A percentile compares a stretch with the other conserved stretches of the same genome.
These are phyloP conservation scores for Drosophila kurseongensis DNA, from an alignment of 1,140 invertebrate species.

Conservation along the genomic window DNA sequence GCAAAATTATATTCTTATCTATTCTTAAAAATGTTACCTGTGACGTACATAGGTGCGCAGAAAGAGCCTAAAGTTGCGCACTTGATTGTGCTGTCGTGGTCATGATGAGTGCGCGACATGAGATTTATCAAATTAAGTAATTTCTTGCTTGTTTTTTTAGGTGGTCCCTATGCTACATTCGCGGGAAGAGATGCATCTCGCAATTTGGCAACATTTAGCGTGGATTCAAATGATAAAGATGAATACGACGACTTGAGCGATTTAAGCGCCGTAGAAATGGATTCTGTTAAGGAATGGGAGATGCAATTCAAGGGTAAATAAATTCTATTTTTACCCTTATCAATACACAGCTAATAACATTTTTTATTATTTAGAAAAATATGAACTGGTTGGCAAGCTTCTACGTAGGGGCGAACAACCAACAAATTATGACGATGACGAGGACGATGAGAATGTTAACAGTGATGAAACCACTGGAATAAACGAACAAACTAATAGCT, in stretches of 20 bases:
- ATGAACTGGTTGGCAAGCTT: constrained; percentile 95
- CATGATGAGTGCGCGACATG: background rate
- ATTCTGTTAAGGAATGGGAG: constrained; percentile 97
- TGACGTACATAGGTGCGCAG: constrained; percentile 9
- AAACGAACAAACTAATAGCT: background rate
- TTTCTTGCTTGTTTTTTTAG: constrained; percentile 7
- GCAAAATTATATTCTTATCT: too few species aligned
- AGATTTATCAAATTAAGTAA: background rate
- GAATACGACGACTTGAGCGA: constrained; percentile 98
- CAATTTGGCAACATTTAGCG: constrained; percentile 96
- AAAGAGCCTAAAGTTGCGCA: background rate
- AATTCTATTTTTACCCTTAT: background rate
- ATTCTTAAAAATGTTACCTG: background rate
- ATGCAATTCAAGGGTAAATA: constrained; percentile 93
- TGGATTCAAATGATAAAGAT: constrained; percentile 91
- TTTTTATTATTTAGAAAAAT: constrained; percentile 88
- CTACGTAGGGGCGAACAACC: constrained; percentile 96
- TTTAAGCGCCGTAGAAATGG: constrained; percentile 93
- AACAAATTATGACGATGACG: constrained; percentile 96
- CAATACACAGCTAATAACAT: background rate
- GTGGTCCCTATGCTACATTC: constrained; percentile 96
- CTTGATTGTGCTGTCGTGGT: background rate
- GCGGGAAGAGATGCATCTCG: constrained; percentile 98
- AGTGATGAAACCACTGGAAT: constrained; percentile 14
- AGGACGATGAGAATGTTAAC: constrained; percentile 83